Percentiles rank a stretch among this genome's conserved stretches.
Conservation (phyloP, 2,888 invertebrate species). For the Chelonus formosanus region DNA sequence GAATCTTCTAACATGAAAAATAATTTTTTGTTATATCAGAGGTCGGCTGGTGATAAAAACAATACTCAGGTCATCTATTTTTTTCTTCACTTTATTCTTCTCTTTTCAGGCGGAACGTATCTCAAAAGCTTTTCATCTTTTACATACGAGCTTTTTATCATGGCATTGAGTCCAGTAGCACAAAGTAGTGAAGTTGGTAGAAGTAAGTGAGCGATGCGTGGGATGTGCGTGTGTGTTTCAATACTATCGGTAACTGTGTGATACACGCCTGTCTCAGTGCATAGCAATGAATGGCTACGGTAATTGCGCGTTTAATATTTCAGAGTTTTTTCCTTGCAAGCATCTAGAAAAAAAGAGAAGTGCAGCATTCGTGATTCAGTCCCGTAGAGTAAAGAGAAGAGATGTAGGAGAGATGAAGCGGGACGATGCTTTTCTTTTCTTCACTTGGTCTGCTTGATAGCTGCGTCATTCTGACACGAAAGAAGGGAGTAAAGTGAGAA, state of each 20-base stretch:
- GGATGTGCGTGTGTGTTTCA: constrained; percentile 18
- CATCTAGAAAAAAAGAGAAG: constrained; percentile 50
- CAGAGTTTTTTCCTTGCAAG: constrained; percentile 60
- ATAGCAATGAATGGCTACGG: constrained; percentile 62
- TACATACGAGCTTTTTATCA: constrained; percentile 61
- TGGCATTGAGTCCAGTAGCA: constrained; percentile 55
- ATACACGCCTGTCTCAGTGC: constrained; percentile 49
- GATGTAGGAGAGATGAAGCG: constrained; percentile 19
- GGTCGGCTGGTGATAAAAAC: constrained; percentile 37
- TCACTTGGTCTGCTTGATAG: constrained; percentile 8
- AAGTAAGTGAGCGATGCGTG: constrained; percentile 36
- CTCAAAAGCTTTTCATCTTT: constrained; percentile 63
- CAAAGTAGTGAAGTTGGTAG: constrained; percentile 10
- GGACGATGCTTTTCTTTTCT: constrained; percentile 15
- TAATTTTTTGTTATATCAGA: no score
- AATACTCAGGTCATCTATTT: constrained; percentile 34
- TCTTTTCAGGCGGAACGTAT: constrained; percentile 43
- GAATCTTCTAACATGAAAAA: no score
- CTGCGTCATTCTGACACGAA: constrained; percentile 35
- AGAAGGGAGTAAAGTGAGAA: constrained; percentile 53
- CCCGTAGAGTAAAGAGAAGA: constrained; percentile 29
- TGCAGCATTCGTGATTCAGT: constrained; percentile 52
- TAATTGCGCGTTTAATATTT: constrained; percentile 66
- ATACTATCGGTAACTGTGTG: constrained; percentile 4
- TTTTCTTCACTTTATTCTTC: constrained; percentile 26